phyloP scores from a whole-genome alignment of 2,113 vertebrate genomes.

The Eclectus roratus region DNA sequence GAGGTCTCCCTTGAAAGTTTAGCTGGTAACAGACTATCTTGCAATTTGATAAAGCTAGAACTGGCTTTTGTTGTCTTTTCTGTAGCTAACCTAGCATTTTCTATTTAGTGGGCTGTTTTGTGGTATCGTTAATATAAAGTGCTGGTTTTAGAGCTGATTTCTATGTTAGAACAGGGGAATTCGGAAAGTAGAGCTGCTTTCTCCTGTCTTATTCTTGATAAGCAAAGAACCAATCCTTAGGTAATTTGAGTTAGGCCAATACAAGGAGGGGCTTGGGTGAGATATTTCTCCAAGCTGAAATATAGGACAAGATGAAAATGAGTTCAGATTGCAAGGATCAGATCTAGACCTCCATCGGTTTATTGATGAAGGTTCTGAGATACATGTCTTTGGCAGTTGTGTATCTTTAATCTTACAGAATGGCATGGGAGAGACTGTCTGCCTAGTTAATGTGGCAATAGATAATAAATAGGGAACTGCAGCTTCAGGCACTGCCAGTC shows the following conservation, averaged over 20 bases:
- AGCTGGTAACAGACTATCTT: not conserved
- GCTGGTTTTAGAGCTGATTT: not conserved
- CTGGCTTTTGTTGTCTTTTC: not conserved
- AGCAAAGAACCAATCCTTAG: not conserved
- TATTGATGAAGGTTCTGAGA: not conserved
- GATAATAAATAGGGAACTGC: not conserved
- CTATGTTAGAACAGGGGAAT: not conserved
- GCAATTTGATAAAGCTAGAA: not conserved
- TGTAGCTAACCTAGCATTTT: not conserved
- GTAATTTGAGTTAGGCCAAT: not conserved
- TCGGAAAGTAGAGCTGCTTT: not conserved
- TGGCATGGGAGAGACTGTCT: not conserved
- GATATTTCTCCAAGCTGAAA: not conserved
- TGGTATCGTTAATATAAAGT: not conserved
- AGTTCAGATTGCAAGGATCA: not conserved
- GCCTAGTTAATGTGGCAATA: not conserved
- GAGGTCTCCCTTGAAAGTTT: not conserved
- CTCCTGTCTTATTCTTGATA: not conserved
- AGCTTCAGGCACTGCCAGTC: slow-evolving; percentile 12
- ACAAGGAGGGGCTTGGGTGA: not conserved
- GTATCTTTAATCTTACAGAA: not conserved
- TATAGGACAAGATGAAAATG: not conserved
- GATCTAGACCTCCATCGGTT: not conserved
- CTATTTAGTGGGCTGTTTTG: not conserved
- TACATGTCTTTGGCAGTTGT: not conserved